Percentiles rank a stretch among this genome's conserved stretches.
phyloP scores from a whole-genome alignment of 1,140 invertebrate genomes.

The Cheumatopsyche charites region DNA sequence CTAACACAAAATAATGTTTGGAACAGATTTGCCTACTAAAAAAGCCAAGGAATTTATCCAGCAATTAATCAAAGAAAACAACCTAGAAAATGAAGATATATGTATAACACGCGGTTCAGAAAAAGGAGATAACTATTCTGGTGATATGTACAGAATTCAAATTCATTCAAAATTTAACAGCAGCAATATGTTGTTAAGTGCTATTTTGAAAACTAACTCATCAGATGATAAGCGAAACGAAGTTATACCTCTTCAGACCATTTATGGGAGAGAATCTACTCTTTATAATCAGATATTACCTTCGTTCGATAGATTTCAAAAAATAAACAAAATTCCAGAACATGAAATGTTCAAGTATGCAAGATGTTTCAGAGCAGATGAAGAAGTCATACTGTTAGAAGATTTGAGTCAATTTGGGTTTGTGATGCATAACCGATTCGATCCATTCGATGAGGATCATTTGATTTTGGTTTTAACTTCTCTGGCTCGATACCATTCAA shows the following conservation, averaged over 20 bases:
- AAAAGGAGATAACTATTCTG: constrained; percentile 54
- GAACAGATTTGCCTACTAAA: neutral
- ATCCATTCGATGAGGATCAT: constrained; percentile 56
- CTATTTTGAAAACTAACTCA: constrained; percentile 2
- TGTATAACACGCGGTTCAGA: constrained; percentile 32
- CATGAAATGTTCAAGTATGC: constrained; percentile 52
- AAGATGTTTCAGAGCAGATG: constrained; percentile 54
- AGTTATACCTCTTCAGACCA: neutral
- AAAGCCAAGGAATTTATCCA: neutral
- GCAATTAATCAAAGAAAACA: neutral
- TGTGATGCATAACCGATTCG: constrained; percentile 57
- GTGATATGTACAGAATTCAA: constrained; percentile 51
- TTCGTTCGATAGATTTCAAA: constrained; percentile 51
- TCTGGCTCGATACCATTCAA: constrained; percentile 64
- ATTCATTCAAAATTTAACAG: neutral
- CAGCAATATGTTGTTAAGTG: neutral
- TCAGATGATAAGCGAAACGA: neutral
- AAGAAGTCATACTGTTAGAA: constrained; percentile 60
- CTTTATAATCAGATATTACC: constrained; percentile 55
- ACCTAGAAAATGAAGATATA: neutral
- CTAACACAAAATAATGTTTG: neutral
- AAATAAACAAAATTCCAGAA: constrained; percentile 48
- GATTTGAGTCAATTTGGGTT: constrained; percentile 59
- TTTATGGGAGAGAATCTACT: constrained; percentile 50
- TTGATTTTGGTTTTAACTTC: constrained; percentile 57